A percentile compares a stretch with the other conserved stretches of the same genome.
Evolutionary conservation across 2,797 vertebrate genomes (phyloP).

Genomic region (Phaenicophaeus curvirostris): DNA sequence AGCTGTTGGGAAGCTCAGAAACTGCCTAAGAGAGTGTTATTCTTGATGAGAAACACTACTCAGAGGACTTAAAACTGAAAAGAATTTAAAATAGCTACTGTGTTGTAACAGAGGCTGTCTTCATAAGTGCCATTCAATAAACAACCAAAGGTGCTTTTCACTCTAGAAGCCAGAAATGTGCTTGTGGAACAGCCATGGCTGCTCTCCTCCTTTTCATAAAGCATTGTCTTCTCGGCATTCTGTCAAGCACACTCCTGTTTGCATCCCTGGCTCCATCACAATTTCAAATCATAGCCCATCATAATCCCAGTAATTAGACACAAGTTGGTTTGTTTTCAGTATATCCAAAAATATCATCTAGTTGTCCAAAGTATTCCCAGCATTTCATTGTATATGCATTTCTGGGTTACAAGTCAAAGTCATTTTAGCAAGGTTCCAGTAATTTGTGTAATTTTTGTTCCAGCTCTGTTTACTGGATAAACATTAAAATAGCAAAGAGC

Average conservation of each 20-base stretch:
- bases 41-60: neutral
- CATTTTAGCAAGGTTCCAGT: slow-evolving; percentile 60
- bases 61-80: neutral
- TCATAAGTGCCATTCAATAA: neutral
- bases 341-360: slow-evolving; percentile 54
- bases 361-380: slow-evolving; percentile 49
- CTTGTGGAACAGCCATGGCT: neutral
- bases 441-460: slow-evolving; percentile 57
- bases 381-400: slow-evolving; percentile 48
- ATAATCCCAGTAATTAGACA: slow-evolving; percentile 63
- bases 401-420: slow-evolving; percentile 65
- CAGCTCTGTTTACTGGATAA: slow-evolving; percentile 55
- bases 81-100: neutral
- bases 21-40: neutral
- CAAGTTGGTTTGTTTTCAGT: slow-evolving; percentile 59
- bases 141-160: slow-evolving; percentile 21
- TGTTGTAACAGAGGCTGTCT: neutral
- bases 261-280: slow-evolving; percentile 62
- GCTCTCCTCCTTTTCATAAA: slow-evolving; percentile 5
- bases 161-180: neutral
- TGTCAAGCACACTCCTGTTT: slow-evolving; percentile 54
- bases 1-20: neutral
- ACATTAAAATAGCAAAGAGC: neutral
- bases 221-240: slow-evolving; percentile 43
- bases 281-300: slow-evolving; percentile 61